These are phyloP conservation scores for Lutjanus campechanus DNA, from an alignment of 2,797 vertebrate species.

Conservation along the genomic window DNA sequence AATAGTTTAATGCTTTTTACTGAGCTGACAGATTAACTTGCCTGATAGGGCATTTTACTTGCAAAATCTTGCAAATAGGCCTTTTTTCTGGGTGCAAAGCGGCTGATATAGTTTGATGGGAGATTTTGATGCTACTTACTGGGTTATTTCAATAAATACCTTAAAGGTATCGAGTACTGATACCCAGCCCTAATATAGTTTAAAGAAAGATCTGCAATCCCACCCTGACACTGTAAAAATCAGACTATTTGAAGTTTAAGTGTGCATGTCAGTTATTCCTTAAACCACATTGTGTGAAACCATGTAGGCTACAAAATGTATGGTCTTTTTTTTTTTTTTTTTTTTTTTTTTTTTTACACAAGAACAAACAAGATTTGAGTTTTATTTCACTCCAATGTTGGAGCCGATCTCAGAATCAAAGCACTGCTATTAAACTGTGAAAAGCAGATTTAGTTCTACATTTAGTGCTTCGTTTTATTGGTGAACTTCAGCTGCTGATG, in stretches of 20 bases:
- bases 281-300: slow-evolving; percentile 11
- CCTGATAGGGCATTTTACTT: too few relatives aligned
- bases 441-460: neutral
- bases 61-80: too few relatives aligned
- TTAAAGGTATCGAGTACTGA: too few relatives aligned
- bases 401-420: neutral
- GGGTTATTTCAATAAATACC: too few relatives aligned
- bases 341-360: too few relatives aligned
- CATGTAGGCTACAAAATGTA: neutral
- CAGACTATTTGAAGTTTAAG: neutral
- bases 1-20: too few relatives aligned
- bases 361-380: slow-evolving; percentile 5
- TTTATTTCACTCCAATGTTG: neutral
- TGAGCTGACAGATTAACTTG: too few relatives aligned
- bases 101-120: too few relatives aligned
- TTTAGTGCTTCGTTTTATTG: neutral
- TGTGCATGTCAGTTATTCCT: neutral
- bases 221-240: neutral
- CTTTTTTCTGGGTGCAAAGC: too few relatives aligned
- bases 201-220: neutral
- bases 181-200: too few relatives aligned
- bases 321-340: too few relatives aligned
- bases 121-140: too few relatives aligned
- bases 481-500: neutral
- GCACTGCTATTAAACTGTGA: neutral